Evolutionary conservation across 2,113 vertebrate genomes (phyloP).

Genomic region (Protobothrops flavoviridis): DNA sequence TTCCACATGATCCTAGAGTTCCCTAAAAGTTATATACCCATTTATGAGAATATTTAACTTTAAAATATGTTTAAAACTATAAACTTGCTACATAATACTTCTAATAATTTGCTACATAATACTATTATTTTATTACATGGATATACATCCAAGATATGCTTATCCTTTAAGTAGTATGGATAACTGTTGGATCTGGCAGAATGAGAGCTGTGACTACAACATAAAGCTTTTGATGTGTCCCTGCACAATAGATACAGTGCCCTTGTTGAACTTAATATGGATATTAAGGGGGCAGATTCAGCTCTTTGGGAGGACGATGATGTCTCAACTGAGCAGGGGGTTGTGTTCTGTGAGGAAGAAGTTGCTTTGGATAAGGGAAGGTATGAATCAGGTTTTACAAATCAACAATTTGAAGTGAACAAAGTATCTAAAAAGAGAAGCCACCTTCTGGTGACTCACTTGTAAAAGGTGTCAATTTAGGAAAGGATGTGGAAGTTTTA

Average conservation of each 20-base stretch:
- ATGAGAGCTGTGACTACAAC: not conserved
- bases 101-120: not conserved
- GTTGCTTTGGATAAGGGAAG: too few relatives aligned
- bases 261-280: not conserved
- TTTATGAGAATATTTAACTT: not conserved
- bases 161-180: not conserved
- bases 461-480: too few relatives aligned
- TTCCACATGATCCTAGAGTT: constrained; percentile 25
- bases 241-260: not conserved
- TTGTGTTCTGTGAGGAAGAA: not conserved
- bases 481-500: too few relatives aligned
- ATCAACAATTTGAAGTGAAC: too few relatives aligned
- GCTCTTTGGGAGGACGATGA: not conserved
- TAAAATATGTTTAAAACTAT: constrained; percentile 1
- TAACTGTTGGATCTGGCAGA: not conserved
- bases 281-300: not conserved
- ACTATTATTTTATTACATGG: not conserved
- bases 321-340: not conserved
- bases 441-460: too few relatives aligned
- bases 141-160: not conserved
- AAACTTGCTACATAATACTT: not conserved
- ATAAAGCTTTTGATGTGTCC: not conserved
- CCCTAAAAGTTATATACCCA: constrained; percentile 48
- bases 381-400: too few relatives aligned
- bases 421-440: too few relatives aligned